These are phyloP conservation scores for Acleris holmiana DNA, from an alignment of 2,888 invertebrate species.

Conservation along the genomic window DNA sequence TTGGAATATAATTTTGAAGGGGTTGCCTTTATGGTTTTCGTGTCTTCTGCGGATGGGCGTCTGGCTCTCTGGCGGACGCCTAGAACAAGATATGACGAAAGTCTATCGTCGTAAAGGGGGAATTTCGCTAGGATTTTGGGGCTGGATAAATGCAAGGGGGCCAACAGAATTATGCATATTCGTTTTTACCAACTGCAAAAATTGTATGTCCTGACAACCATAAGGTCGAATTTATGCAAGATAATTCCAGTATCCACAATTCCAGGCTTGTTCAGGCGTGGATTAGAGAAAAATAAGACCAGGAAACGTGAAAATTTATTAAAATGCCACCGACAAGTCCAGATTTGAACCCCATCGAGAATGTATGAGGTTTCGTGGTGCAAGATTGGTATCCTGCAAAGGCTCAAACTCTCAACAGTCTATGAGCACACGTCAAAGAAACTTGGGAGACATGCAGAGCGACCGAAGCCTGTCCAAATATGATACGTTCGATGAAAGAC, in stretches of 20 bases:
- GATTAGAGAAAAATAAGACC: constrained; percentile 14
- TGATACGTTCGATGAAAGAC: constrained; percentile 21
- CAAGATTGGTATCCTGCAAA: constrained; percentile 19
- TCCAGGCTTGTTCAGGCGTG: constrained; percentile 16
- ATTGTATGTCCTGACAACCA: constrained; percentile 13
- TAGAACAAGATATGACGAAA: constrained; percentile 10
- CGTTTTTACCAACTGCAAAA: constrained; percentile 22
- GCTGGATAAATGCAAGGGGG: too few relatives aligned
- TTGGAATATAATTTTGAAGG: constrained; percentile 31
- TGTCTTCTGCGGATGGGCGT: constrained; percentile 30
- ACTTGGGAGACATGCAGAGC: constrained; percentile 18
- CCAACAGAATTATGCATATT: not conserved
- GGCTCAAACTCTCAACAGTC: constrained; percentile 13
- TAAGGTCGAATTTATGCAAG: constrained; percentile 18
- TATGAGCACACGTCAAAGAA: constrained; percentile 18
- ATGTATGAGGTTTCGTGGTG: constrained; percentile 12
- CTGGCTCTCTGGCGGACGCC: constrained; percentile 13
- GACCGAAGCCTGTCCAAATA: constrained; percentile 11
- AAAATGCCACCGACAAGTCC: constrained; percentile 18
- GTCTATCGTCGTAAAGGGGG: not conserved
- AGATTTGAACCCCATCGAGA: constrained; percentile 23
- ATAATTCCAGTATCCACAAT: constrained; percentile 17
- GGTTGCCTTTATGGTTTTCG: constrained; percentile 32
- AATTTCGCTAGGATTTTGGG: not conserved
- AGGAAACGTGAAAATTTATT: constrained; percentile 9